A percentile compares a stretch with the other conserved stretches of the same genome.
These are phyloP conservation scores for Panzeria rudis DNA, from an alignment of 2,888 invertebrate species.

Conservation along the genomic window DNA sequence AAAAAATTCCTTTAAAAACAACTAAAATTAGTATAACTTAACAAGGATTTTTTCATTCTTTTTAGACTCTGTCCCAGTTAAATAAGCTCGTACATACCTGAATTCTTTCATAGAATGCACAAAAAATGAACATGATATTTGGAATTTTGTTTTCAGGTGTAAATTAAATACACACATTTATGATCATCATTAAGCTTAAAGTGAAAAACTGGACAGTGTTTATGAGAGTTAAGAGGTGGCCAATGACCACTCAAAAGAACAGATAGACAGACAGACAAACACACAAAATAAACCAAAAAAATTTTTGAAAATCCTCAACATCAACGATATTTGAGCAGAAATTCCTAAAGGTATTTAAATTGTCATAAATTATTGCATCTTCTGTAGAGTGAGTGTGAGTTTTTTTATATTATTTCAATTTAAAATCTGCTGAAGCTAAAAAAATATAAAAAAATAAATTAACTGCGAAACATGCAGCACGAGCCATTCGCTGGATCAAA, in stretches of 20 bases:
- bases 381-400: conserved; percentile 38
- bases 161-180: conserved; percentile 74
- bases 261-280: conserved; percentile 13
- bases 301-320: conserved; percentile 27
- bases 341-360: conserved; percentile 73
- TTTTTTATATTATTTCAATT: conserved; percentile 53
- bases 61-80: conserved; percentile 1
- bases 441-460: not conserved
- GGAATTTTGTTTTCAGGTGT: conserved; percentile 70
- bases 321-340: conserved; percentile 63
- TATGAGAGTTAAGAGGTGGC: conserved; percentile 61
- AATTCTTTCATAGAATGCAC: conserved; percentile 15
- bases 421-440: conserved; percentile 30
- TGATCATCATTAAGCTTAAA: conserved; percentile 72
- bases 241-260: conserved; percentile 41
- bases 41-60: not conserved
- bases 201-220: conserved; percentile 35
- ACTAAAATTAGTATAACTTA: no score
- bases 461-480: conserved; percentile 52
- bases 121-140: conserved; percentile 50
- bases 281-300: conserved; percentile 9
- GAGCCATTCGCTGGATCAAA: conserved; percentile 48
- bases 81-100: conserved; percentile 1
- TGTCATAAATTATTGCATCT: conserved; percentile 73
- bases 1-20: no score